Evolutionary conservation across 2,113 vertebrate species (phyloP).

Genomic region (Platichthys flesus): DNA sequence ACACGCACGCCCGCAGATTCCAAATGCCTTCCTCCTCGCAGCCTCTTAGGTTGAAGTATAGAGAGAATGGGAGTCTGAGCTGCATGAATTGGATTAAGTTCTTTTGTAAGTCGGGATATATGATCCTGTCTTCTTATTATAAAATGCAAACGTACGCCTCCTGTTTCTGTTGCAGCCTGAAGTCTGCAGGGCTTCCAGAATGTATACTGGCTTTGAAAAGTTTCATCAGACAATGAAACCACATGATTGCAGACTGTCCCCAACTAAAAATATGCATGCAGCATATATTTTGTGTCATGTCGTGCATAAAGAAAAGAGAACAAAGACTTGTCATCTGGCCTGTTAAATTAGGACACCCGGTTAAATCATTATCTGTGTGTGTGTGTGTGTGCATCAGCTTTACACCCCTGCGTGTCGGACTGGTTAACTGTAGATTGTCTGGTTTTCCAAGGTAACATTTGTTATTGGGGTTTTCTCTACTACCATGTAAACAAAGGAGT

Average conservation of each 20-base stretch:
- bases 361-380: constrained; percentile 12
- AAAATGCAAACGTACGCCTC: constrained; percentile 5
- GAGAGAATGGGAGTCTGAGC: constrained; percentile 42
- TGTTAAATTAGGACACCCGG: constrained; percentile 34
- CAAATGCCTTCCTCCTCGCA: constrained; percentile 37
- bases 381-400: constrained; percentile 6
- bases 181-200: neutral
- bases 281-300: constrained; percentile 30
- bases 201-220: constrained; percentile 22
- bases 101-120: constrained; percentile 57
- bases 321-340: constrained; percentile 35
- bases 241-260: constrained; percentile 19
- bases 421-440: constrained; percentile 57
- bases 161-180: constrained; percentile 21
- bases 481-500: constrained; percentile 82
- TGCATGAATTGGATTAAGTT: constrained; percentile 66
- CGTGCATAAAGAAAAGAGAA: constrained; percentile 20
- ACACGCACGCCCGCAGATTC: constrained; percentile 14
- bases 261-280: constrained; percentile 26
- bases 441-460: constrained; percentile 76
- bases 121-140: constrained; percentile 45
- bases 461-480: constrained; percentile 73
- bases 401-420: constrained; percentile 34
- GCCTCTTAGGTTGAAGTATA: constrained; percentile 53
- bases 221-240: constrained; percentile 50